Conservation (phyloP, 2,888 invertebrate species). For the Cantharis rufa region DNA sequence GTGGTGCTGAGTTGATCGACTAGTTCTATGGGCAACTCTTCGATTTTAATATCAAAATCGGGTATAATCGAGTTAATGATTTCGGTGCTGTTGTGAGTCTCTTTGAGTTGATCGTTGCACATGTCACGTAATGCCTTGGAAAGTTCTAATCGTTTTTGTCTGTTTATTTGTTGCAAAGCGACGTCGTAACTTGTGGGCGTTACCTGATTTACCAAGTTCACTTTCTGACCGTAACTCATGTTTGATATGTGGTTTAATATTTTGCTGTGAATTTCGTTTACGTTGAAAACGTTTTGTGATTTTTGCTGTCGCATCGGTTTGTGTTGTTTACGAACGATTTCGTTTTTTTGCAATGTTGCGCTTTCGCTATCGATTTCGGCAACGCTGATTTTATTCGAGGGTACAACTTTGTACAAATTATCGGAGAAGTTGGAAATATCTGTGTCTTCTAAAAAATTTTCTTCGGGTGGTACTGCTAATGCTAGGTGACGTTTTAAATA, state of each 20-base stretch:
- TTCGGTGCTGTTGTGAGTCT: slow-evolving; percentile 40
- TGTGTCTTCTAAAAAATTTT: slow-evolving; percentile 4
- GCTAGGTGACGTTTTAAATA: slow-evolving; percentile 46
- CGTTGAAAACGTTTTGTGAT: background rate
- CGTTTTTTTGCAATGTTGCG: background rate
- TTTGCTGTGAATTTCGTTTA: slow-evolving; percentile 47
- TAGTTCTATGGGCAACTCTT: slow-evolving; percentile 48
- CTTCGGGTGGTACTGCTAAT: slow-evolving; percentile 3
- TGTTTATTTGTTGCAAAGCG: slow-evolving; percentile 49
- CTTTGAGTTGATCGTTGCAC: slow-evolving; percentile 38
- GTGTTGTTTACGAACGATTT: background rate
- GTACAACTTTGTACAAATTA: background rate
- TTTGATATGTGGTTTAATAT: slow-evolving; percentile 50
- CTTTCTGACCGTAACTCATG: slow-evolving; percentile 47
- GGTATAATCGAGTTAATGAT: slow-evolving; percentile 51
- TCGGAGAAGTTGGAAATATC: slow-evolving; percentile 8
- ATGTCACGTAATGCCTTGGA: slow-evolving; percentile 50
- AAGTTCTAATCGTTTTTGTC: slow-evolving; percentile 50
- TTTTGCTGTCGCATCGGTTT: background rate
- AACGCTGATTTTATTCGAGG: background rate
- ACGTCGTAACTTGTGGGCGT: slow-evolving; percentile 46
- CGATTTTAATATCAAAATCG: slow-evolving; percentile 51
- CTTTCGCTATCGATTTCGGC: background rate
- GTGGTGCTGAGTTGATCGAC: slow-evolving; percentile 47
- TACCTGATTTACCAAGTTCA: slow-evolving; percentile 48